Evolutionary conservation across 2,888 invertebrate genomes (phyloP), one percentile per base, ranked within the genome.

Genomic region (Eupsilia transversa): DNA sequence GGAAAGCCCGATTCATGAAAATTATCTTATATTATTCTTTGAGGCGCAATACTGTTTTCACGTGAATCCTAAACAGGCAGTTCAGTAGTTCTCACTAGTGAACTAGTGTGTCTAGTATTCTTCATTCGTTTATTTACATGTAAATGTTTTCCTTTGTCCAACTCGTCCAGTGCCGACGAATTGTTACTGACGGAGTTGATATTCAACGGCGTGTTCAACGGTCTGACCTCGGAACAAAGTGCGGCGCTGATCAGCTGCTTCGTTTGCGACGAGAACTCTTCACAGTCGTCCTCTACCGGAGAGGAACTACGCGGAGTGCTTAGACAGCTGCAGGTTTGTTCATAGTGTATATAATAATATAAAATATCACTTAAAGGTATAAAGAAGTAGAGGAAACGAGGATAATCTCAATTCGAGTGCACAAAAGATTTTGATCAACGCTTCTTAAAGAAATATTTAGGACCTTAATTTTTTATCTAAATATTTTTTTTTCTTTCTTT

Each of bases 131-230:
- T 56, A 56, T 56, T 56, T 30, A 30, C 7, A 30, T 56, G 17
- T 30, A 30, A 56, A 56, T 56, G 3, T 30, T 20, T 33, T 52
- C 3, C 17, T 52, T 65, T 65, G 33, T n/a, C n/a, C 10, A 33
- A 2, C 10, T 38, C 23, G 7, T 20, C 3, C 92, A 98, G 98
- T 72, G 98, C 99, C 0, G 99, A 99, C 95, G 99, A 99, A 94
- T 95, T 99, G 30, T 96, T 99, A 9, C 97, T 99, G 89, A 99
- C 99, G 0, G 99, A 99, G 97, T 97, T 99, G 98, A 98, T 99
- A 74, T 99, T 99, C 95, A 99, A 99, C 94, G 99, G 99, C 56
- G 97, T 99, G 35, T 99, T 99, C 95, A 99, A 98, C 93, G 96
- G 97, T 43, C 95, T 99, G 81, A 97, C 97, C 3, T 97, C 98